Conservation (phyloP, 2,888 invertebrate species). For the Myopa testacea region DNA sequence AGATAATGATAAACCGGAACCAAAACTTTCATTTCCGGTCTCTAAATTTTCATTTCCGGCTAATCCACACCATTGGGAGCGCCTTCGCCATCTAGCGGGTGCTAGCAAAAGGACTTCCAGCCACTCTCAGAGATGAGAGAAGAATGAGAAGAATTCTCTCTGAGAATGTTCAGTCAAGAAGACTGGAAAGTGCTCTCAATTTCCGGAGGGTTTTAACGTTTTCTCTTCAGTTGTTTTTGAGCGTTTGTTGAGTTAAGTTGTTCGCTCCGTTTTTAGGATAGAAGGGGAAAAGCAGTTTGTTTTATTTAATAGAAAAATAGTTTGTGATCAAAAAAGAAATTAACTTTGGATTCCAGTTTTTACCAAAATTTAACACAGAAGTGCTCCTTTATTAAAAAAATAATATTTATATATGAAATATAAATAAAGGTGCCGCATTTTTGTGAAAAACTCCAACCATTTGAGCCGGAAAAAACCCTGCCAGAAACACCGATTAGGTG, state of each 20-base stretch:
- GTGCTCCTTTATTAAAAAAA: neutral
- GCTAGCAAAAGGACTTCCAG: too few relatives aligned
- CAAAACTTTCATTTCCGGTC: too few relatives aligned
- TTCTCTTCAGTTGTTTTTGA: constrained; percentile 54
- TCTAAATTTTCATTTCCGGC: too few relatives aligned
- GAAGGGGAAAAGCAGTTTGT: neutral
- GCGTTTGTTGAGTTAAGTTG: constrained; percentile 56
- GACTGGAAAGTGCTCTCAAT: too few relatives aligned
- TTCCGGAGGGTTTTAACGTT: too few relatives aligned
- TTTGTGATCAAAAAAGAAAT: neutral
- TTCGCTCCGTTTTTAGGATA: constrained; percentile 20
- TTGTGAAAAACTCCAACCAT: neutral
- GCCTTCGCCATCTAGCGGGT: too few relatives aligned
- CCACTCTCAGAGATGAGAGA: too few relatives aligned
- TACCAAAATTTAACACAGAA: too few relatives aligned
- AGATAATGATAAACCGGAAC: too few relatives aligned
- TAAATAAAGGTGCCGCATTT: neutral
- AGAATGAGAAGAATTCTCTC: too few relatives aligned
- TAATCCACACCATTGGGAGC: too few relatives aligned
- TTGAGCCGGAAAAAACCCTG: constrained; percentile 5
- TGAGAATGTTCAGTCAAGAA: too few relatives aligned
- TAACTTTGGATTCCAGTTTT: neutral
- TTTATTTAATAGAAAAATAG: neutral
- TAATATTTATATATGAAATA: neutral
- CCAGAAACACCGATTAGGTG: constrained; percentile 12